Base-by-base conservation (phyloP, 2,113 vertebrate species). In the Hemiprocne comata region DNA sequence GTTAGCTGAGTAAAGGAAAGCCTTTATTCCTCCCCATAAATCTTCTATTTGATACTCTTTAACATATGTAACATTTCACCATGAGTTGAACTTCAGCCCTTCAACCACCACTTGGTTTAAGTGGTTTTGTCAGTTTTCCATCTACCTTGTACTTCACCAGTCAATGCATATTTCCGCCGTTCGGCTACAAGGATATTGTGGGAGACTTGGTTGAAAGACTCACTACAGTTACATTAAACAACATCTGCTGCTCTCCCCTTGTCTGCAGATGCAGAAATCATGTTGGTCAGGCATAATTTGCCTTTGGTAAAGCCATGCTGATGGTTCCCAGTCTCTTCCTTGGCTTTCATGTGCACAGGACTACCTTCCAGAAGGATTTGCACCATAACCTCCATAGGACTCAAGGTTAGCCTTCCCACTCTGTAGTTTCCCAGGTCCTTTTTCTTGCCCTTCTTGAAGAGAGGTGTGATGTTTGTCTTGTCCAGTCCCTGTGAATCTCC, bases 191-290 rank as follows among this genome's bases (percentile, higher is more conserved):
- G 17, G 36, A 10, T 57, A 33, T 33, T 44, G 16, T 58, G 53
- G 38, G 53, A 62, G 26, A 31, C 36, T 42, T 53, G 23, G 15
- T 34, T 66, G 57, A 84, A 78, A 50, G 29, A 29, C 23, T 57
- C 70, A 29, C 33, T 73, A 31, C 25, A 11, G n/a, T 70, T 57
- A 31, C 0, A 0, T 46, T 64, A 44, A 51, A 14, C 8, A 87
- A 3, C 6, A 28, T 51, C 12, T 65, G 9, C 48, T 44, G 29
- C 64, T 83, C 6, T 67, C 16, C 18, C 13, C 10, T 29, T 83
- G 34, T 13, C 67, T 79, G 21, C 36, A 60, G 21, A 55, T 85
- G 34, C 17, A 40, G 17, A 60, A 73, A 29, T 60, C 7, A 0
- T 58, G 11, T 16, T 73, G 54, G 13, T 55, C 28, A 51, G 85